Conservation (phyloP, 2,113 vertebrate species). For the Hylia prasina region DNA sequence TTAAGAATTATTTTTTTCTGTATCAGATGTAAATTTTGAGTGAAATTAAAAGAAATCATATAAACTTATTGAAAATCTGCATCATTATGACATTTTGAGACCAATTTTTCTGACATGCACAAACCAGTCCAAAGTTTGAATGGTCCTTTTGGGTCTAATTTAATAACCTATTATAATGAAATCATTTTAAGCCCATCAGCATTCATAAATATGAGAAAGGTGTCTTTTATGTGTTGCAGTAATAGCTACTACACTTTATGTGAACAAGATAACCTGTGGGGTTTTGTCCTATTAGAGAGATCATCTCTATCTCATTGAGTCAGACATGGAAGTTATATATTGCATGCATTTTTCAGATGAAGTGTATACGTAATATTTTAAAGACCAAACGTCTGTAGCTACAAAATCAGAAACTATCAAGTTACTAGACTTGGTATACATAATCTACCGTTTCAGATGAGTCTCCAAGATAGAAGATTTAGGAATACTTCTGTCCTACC, state of each 20-base stretch:
- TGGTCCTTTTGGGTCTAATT: neutral
- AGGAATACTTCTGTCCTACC: neutral
- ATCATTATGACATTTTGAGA: neutral
- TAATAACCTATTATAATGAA: neutral
- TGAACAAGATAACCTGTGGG: neutral
- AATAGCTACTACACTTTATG: neutral
- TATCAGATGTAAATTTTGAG: neutral
- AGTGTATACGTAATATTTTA: neutral
- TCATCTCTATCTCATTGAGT: neutral
- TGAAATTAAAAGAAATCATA: neutral
- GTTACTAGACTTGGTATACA: neutral
- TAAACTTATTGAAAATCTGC: neutral
- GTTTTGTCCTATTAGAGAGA: neutral
- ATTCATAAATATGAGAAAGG: neutral
- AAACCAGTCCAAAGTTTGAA: neutral
- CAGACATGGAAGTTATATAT: neutral
- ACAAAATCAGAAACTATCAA: neutral
- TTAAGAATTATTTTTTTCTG: neutral
- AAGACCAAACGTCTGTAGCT: neutral
- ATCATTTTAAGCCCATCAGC: neutral
- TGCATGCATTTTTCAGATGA: neutral
- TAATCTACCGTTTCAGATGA: neutral
- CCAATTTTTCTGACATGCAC: neutral
- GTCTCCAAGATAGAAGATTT: neutral
- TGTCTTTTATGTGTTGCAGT: neutral